Percentiles rank a stretch among this genome's conserved stretches.
Conservation (phyloP, 2,797 vertebrate species). For the Poecile montanus region DNA sequence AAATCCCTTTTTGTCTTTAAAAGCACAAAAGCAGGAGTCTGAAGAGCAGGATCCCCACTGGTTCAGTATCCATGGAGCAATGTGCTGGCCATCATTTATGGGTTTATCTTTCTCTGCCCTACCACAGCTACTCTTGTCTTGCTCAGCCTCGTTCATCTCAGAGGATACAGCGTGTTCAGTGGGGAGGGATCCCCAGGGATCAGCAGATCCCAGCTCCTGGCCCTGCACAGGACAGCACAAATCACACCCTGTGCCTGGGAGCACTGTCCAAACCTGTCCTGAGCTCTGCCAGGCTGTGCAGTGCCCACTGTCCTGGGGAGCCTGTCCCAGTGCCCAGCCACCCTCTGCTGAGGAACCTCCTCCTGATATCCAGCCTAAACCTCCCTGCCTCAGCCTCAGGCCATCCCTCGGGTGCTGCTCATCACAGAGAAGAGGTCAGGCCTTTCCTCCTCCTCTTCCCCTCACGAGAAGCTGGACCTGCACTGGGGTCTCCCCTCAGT, state of each 20-base stretch:
- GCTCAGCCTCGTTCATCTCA: neutral
- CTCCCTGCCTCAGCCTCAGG: neutral
- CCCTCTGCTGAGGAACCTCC: neutral
- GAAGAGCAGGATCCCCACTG: neutral
- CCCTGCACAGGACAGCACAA: neutral
- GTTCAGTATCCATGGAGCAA: neutral
- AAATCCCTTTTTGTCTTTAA: neutral
- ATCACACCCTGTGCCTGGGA: neutral
- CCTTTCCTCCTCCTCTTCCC: neutral
- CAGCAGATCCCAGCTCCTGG: neutral
- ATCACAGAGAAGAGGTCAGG: neutral
- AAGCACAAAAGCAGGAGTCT: neutral
- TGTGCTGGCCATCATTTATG: neutral
- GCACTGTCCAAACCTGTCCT: neutral
- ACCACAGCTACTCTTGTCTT: neutral
- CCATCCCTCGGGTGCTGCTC: too few relatives aligned
- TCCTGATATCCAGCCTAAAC: neutral
- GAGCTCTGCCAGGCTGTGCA: neutral
- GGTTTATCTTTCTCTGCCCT: neutral
- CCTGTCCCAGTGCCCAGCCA: neutral
- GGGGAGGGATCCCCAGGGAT: neutral
- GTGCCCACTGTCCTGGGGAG: neutral
- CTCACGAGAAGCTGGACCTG: accelerated
- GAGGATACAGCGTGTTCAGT: neutral
- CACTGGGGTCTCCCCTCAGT: neutral